Conservation (phyloP, 2,797 vertebrate species). For the Labroides dimidiatus region DNA sequence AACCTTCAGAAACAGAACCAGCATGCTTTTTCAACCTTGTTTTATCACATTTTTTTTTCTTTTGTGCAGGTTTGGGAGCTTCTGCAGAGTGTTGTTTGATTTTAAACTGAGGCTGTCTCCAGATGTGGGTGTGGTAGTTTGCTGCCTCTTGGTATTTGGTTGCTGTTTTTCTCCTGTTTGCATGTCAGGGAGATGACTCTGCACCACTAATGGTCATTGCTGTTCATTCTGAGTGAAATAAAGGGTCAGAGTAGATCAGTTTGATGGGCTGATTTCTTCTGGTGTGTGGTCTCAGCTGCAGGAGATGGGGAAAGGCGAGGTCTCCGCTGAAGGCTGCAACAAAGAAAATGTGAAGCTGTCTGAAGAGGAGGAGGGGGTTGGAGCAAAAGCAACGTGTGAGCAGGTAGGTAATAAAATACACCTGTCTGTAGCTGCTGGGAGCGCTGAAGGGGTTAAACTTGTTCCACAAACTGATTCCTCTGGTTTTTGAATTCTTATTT, state of each 20-base stretch:
- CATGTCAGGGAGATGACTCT: background rate
- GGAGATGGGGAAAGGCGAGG: conserved; percentile 46
- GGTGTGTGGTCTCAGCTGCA: conserved; percentile 39
- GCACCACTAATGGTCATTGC: background rate
- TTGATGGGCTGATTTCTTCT: background rate
- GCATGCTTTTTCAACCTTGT: no score
- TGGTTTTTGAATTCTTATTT: background rate
- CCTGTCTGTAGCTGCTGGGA: no score
- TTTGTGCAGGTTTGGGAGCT: conserved; percentile 1
- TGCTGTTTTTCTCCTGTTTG: conserved; percentile 25
- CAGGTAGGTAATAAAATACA: conserved; percentile 49
- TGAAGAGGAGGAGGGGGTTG: conserved; percentile 61
- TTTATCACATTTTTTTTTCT: no score
- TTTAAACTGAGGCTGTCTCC: background rate
- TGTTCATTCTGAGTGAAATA: no score
- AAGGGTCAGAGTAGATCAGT: background rate
- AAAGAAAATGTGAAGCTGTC: conserved; percentile 65
- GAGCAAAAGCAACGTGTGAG: conserved; percentile 35
- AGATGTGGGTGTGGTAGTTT: background rate
- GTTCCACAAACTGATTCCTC: background rate
- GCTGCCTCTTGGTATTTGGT: background rate
- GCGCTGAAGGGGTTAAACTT: background rate
- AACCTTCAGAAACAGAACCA: no score
- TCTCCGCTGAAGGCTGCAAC: conserved; percentile 10
- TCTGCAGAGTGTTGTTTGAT: background rate